Conservation (phyloP, 2,113 vertebrate genomes). For the Tonatia bakeri region DNA sequence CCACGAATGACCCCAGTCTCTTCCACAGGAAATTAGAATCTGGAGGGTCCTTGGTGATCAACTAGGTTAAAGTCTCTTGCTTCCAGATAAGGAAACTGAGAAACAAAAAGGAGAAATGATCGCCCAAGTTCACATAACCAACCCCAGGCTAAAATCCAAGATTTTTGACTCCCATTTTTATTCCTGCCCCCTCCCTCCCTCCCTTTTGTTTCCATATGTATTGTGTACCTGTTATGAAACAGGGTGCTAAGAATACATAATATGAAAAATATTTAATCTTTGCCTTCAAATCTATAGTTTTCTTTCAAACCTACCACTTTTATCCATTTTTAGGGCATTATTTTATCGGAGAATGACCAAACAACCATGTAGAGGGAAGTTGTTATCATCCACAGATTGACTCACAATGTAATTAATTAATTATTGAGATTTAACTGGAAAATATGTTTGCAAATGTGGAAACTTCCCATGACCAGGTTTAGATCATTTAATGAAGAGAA, state of each 20-base stretch:
- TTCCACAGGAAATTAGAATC: not conserved
- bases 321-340: not conserved
- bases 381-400: slow-evolving; percentile 16
- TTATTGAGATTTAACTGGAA: slow-evolving; percentile 3
- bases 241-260: not conserved
- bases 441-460: not conserved
- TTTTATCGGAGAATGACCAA: slow-evolving; percentile 3
- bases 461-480: not conserved
- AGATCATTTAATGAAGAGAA: not conserved
- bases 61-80: not conserved
- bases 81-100: slow-evolving; percentile 2
- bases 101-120: not conserved
- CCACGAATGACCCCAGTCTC: not conserved
- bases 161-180: not conserved
- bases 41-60: not conserved
- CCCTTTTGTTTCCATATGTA: not conserved
- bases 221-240: not conserved
- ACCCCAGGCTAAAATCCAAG: not conserved
- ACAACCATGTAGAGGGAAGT: not conserved
- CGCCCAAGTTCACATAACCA: not conserved
- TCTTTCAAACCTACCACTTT: not conserved
- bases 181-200: not conserved
- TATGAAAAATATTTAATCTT: not conserved
- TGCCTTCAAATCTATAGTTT: slow-evolving; percentile 23
- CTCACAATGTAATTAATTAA: not conserved